Evolutionary conservation across 2,797 vertebrate genomes (phyloP), one percentile per base, ranked within the genome.

Genomic region (Siniperca obscura): DNA sequence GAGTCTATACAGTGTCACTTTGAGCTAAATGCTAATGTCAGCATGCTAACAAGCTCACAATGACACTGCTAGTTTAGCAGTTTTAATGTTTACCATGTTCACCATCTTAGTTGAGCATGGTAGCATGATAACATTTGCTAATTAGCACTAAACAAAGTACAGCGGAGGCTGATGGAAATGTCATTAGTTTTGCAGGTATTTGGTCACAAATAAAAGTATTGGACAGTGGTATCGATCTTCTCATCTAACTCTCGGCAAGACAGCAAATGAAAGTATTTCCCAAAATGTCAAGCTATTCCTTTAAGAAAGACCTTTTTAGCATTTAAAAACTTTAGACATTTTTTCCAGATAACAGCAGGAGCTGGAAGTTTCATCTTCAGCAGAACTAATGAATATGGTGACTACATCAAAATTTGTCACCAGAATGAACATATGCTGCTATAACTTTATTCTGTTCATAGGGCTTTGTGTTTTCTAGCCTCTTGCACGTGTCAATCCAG

Each of bases 401-500:
- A 22, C 21, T 4, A n/a, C 5, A 48, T 17, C 8, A 12, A 17
- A 10, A 53, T 74, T 10, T 59, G 7, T 69, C 12, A 34, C 7
- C 21, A 30, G 27, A 27, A 40, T 34, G 5, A 61, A 36, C 14
- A 10, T 4, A 21, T 30, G 56, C 27, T 10, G 50, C 22, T 9
- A 7, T 34, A 40, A 6, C 1, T 27, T 42, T 14, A 36, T 30
- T 71, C 5, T 70, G 34, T 38, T 40, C 7, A 27, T 13, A 3
- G 34, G 53, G 30, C 27, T 57, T 25, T 17, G 3, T 56, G 38
- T 48, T 75, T 74, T 44, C 67, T 1, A n/a, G 57, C 30, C 6
- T 55, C 30, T 4, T 81, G 44, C 80, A 86, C n/a, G 13, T 80
- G 82, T 80, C 56, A 25, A 4, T 70, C 48, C 30, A 57, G 44